Evolutionary conservation across 2,797 vertebrate species (phyloP).

Genomic region (Pangasius sanitwongsei): DNA sequence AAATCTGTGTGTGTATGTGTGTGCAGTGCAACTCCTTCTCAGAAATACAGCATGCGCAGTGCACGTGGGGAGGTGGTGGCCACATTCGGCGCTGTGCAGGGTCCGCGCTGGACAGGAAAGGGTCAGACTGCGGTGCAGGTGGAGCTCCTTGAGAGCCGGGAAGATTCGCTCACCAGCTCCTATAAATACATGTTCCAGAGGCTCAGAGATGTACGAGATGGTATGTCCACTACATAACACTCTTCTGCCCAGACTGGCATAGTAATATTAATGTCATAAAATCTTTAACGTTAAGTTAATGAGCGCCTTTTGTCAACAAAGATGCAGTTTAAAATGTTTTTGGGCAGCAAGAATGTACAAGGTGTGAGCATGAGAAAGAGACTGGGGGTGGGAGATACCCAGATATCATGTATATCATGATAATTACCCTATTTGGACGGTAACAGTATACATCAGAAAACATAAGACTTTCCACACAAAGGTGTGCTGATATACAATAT

Average conservation of each 20-base stretch:
- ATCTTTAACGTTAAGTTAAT: not conserved
- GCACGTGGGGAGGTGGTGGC: constrained; percentile 86
- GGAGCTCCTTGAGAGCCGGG: constrained; percentile 67
- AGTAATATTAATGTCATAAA: not conserved
- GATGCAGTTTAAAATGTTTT: not conserved
- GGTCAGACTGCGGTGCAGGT: constrained; percentile 57
- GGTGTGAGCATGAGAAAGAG: not conserved
- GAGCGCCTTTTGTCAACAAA: not conserved
- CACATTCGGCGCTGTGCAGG: constrained; percentile 76
- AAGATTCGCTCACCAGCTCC: constrained; percentile 70
- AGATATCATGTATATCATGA: not conserved
- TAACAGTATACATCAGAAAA: not conserved
- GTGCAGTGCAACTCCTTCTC: constrained; percentile 83
- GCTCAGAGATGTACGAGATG: constrained; percentile 81
- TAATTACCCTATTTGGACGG: not conserved
- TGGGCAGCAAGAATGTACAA: not conserved
- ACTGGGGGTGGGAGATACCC: not conserved
- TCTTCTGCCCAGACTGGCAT: not conserved
- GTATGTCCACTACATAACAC: constrained; percentile 61
- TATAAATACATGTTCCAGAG: constrained; percentile 96
- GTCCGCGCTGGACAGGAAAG: constrained; percentile 73
- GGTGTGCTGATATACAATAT: not conserved
- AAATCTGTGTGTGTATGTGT: constrained; percentile 19
- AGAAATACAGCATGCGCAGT: constrained; percentile 83
- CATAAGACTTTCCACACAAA: not conserved